Conservation (phyloP, 2,888 invertebrate genomes). For the Philereme vetulata region DNA sequence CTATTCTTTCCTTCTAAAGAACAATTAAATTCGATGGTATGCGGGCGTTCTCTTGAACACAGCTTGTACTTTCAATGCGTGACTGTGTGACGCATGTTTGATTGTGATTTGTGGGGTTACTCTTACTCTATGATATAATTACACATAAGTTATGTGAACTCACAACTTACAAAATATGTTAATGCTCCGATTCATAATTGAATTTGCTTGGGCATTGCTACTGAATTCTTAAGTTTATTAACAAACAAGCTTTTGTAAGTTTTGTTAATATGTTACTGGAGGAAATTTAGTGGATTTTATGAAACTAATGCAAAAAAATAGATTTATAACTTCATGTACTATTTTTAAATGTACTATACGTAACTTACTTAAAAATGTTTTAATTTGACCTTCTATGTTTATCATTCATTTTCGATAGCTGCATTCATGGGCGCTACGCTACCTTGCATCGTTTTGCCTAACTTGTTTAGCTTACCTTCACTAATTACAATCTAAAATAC, state of each 20-base stretch:
- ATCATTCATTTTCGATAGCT: conserved; percentile 44
- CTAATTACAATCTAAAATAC: conserved; percentile 39
- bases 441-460: conserved; percentile 44
- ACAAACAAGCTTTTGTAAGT: neutral
- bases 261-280: no score
- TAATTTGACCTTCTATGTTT: conserved; percentile 45
- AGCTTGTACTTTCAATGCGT: conserved; percentile 34
- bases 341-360: neutral
- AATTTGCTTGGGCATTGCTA: neutral
- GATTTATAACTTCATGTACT: no score
- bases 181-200: neutral
- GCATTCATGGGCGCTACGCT: conserved; percentile 43
- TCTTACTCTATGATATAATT: conserved; percentile 7
- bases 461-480: conserved; percentile 49
- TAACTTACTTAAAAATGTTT: neutral
- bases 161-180: neutral
- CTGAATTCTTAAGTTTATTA: neutral
- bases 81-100: conserved; percentile 36
- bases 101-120: conserved; percentile 19
- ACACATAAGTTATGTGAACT: conserved; percentile 9
- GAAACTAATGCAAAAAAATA: no score
- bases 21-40: conserved; percentile 38
- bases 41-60: conserved; percentile 37
- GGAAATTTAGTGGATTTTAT: no score
- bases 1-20: conserved; percentile 26